These are phyloP conservation scores for Vultur gryphus DNA, from an alignment of 2,797 vertebrate species.

Conservation along the genomic window DNA sequence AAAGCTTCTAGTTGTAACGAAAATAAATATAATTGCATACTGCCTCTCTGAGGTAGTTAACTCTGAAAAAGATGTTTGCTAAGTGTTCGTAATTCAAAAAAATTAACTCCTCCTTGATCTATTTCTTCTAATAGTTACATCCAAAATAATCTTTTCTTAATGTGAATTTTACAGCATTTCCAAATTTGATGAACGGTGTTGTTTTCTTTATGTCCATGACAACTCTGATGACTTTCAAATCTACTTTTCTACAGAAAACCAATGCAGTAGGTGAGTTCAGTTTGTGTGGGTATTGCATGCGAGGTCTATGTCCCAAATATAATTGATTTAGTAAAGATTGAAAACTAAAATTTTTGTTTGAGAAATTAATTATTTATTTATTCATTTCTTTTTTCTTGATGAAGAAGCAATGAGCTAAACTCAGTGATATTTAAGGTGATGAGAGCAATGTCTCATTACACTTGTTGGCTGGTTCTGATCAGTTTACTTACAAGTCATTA, in stretches of 20 bases:
- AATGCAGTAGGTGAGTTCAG: constrained; percentile 87
- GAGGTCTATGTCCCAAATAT: not conserved
- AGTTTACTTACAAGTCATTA: not conserved
- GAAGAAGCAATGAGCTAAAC: not conserved
- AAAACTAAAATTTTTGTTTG: not conserved
- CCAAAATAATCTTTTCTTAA: constrained; percentile 10
- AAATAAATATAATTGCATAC: not conserved
- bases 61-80: not conserved
- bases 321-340: not conserved
- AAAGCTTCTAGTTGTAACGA: not conserved
- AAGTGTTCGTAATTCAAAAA: not conserved
- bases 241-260: constrained; percentile 93
- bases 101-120: not conserved
- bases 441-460: not conserved
- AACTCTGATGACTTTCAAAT: constrained; percentile 98
- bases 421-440: not conserved
- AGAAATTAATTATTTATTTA: not conserved
- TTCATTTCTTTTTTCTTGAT: not conserved
- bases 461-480: not conserved
- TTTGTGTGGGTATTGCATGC: not conserved
- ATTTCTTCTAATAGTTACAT: not conserved
- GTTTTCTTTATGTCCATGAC: constrained; percentile 93
- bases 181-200: constrained; percentile 94
- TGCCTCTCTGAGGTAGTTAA: not conserved
- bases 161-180: constrained; percentile 82